These are phyloP conservation scores for Chrysemys picta DNA, from an alignment of 2,113 vertebrate species.

Conservation along the genomic window DNA sequence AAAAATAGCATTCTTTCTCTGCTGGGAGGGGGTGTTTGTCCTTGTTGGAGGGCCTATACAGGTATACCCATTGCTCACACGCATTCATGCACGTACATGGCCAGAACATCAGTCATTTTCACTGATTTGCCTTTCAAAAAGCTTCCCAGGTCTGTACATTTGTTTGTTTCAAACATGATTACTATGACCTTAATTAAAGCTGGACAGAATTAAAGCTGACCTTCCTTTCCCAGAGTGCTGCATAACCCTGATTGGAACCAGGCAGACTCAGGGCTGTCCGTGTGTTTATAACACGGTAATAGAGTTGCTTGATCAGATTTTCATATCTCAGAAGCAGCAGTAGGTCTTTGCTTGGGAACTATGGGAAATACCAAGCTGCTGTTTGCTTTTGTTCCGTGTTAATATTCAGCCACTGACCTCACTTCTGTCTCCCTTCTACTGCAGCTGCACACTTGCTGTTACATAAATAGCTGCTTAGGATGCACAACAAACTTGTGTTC, in stretches of 20 bases:
- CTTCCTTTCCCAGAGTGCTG: neutral
- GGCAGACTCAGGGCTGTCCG: neutral
- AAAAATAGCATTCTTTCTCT: neutral
- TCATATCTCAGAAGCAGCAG: neutral
- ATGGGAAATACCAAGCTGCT: neutral
- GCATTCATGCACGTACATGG: neutral
- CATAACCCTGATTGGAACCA: neutral
- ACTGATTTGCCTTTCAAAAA: neutral
- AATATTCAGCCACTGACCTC: neutral
- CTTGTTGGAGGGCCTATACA: neutral
- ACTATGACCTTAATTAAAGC: conserved; percentile 28
- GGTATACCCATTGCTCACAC: neutral
- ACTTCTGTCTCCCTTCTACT: neutral
- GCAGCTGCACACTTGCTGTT: conserved; percentile 42
- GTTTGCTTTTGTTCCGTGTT: neutral
- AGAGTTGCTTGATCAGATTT: conserved; percentile 1
- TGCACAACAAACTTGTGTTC: conserved; percentile 19
- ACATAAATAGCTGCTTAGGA: conserved; percentile 47
- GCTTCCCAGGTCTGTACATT: neutral
- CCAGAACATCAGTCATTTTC: neutral
- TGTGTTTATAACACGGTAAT: neutral
- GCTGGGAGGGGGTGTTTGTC: neutral
- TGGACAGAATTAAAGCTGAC: neutral
- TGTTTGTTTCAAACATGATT: neutral
- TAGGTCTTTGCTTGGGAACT: neutral